Percentiles rank a stretch among this genome's conserved stretches.
Conservation (phyloP, 2,888 invertebrate species). For the Hyles lineata region DNA sequence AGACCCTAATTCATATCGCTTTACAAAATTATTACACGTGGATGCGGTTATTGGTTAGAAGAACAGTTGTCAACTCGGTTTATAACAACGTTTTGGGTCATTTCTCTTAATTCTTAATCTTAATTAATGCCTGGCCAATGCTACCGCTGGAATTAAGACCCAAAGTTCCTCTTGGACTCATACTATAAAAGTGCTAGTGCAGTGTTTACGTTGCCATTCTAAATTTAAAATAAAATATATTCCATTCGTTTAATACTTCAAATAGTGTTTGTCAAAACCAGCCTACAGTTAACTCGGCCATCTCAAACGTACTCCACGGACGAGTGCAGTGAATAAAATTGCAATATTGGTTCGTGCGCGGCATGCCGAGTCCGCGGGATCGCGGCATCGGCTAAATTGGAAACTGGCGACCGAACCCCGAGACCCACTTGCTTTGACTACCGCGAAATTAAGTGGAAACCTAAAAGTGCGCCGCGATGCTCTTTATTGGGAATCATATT, state of each 20-base stretch:
- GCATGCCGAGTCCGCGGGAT: conserved; percentile 35
- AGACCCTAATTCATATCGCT: too few species aligned
- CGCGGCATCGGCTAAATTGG: conserved; percentile 56
- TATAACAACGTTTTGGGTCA: too few species aligned
- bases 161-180: too few species aligned
- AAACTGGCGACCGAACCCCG: conserved; percentile 53
- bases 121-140: too few species aligned
- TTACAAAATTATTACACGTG: too few species aligned
- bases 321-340: conserved; percentile 56
- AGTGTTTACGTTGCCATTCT: not conserved
- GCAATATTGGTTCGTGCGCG: conserved; percentile 53
- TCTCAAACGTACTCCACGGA: conserved; percentile 45
- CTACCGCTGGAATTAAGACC: too few species aligned
- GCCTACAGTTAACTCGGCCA: conserved; percentile 38
- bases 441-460: conserved; percentile 58
- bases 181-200: not conserved
- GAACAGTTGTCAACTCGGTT: too few species aligned
- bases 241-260: conserved; percentile 32
- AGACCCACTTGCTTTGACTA: conserved; percentile 55
- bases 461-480: conserved; percentile 41
- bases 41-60: too few species aligned
- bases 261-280: conserved; percentile 42
- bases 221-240: conserved; percentile 4
- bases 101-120: too few species aligned
- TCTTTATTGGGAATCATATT: conserved; percentile 29